phyloP scores from a whole-genome alignment of 1,140 invertebrate species.

The Calephelis nemesis region DNA sequence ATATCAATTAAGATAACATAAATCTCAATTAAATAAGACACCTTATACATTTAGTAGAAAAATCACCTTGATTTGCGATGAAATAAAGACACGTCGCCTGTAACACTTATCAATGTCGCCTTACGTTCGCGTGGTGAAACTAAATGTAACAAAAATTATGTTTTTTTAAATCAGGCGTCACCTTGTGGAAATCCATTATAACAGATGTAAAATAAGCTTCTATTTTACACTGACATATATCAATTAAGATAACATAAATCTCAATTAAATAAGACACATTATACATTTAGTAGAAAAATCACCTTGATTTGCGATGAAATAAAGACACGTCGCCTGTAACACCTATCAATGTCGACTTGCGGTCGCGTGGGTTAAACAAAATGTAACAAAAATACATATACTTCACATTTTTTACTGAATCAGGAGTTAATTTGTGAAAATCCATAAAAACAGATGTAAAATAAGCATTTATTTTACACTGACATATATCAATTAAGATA shows the following conservation, averaged over 20 bases:
- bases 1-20: too few species aligned
- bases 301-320: slow-evolving; percentile 34
- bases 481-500: too few species aligned
- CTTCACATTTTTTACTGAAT: too few species aligned
- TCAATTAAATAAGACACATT: neutral
- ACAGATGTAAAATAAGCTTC: too few species aligned
- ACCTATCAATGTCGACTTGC: slow-evolving; percentile 62
- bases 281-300: neutral
- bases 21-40: too few species aligned
- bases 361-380: slow-evolving; percentile 52
- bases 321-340: slow-evolving; percentile 55
- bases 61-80: slow-evolving; percentile 8
- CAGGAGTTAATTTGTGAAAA: too few species aligned
- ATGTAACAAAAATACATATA: slow-evolving; percentile 33
- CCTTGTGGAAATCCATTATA: too few species aligned
- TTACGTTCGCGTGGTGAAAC: slow-evolving; percentile 51
- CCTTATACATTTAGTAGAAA: neutral
- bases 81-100: slow-evolving; percentile 56
- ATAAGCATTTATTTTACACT: too few species aligned
- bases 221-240: too few species aligned
- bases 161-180: too few species aligned
- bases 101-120: slow-evolving; percentile 63
- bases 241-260: too few species aligned
- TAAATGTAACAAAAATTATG: slow-evolving; percentile 52
- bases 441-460: too few species aligned